A percentile compares a stretch with the other conserved stretches of the same genome.
Evolutionary conservation across 2,113 vertebrate species (phyloP).

Genomic region (Notothenia coriiceps): DNA sequence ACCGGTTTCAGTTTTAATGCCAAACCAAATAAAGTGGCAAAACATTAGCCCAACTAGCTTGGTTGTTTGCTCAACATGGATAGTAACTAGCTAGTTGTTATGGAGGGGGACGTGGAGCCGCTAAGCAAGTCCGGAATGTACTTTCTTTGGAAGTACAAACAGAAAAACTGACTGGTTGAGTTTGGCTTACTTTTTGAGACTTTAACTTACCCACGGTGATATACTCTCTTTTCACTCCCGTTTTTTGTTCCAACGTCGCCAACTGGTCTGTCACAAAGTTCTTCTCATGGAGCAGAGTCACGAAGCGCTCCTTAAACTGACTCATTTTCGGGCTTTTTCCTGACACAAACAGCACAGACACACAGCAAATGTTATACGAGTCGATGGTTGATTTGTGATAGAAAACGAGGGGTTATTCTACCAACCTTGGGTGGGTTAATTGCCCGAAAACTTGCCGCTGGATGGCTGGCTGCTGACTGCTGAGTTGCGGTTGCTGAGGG

Average conservation of each 20-base stretch:
- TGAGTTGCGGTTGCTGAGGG: background rate
- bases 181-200: background rate
- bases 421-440: constrained; percentile 28
- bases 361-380: background rate
- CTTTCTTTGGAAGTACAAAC: background rate
- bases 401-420: background rate
- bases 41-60: too few species aligned
- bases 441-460: constrained; percentile 19
- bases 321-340: constrained; percentile 66
- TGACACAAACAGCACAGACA: background rate
- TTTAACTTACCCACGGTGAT: constrained; percentile 85
- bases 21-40: background rate
- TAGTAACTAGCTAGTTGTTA: background rate
- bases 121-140: background rate
- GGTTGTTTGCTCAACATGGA: background rate
- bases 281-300: constrained; percentile 85
- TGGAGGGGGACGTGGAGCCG: rapidly evolving
- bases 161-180: background rate
- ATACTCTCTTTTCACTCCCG: constrained; percentile 87
- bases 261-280: constrained; percentile 86
- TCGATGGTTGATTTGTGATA: rapidly evolving
- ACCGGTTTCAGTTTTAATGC: background rate
- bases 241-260: constrained; percentile 84
- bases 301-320: constrained; percentile 82
- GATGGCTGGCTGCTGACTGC: background rate